Percentiles rank a stretch among this genome's conserved stretches.
Conservation (phyloP, 2,113 vertebrate genomes). For the Hymenochirus boettgeri region DNA sequence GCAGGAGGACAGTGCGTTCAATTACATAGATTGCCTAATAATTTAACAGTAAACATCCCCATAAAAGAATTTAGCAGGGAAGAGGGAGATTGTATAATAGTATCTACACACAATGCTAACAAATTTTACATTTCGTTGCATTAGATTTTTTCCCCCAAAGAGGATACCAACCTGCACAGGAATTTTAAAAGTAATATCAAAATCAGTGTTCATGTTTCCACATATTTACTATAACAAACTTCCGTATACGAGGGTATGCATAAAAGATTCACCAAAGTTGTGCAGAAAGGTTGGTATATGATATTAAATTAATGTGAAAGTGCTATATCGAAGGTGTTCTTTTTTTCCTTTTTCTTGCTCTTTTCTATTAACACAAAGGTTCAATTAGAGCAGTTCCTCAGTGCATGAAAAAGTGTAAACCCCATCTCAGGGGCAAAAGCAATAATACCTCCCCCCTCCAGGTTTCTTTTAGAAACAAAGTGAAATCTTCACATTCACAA, state of each 20-base stretch:
- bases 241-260: conserved; percentile 46
- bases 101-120: no score
- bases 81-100: no score
- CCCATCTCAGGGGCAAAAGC: conserved; percentile 30
- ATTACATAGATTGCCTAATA: no score
- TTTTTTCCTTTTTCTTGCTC: not conserved
- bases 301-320: conserved; percentile 62
- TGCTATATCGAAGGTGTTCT: conserved; percentile 57
- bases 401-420: conserved; percentile 63
- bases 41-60: no score
- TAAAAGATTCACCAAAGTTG: conserved; percentile 51
- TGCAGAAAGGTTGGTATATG: conserved; percentile 52
- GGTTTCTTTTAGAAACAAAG: conserved; percentile 59
- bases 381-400: conserved; percentile 65
- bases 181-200: conserved; percentile 17
- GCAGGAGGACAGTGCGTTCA: no score
- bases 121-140: no score
- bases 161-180: not conserved
- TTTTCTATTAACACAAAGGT: conserved; percentile 39
- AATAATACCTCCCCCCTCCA: no score
- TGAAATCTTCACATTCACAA: conserved; percentile 67
- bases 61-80: no score
- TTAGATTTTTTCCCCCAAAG: not conserved
- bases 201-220: conserved; percentile 54
- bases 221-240: conserved; percentile 50